These are phyloP conservation scores for Bombus impatiens DNA, from an alignment of 1,140 invertebrate species.

Conservation along the genomic window DNA sequence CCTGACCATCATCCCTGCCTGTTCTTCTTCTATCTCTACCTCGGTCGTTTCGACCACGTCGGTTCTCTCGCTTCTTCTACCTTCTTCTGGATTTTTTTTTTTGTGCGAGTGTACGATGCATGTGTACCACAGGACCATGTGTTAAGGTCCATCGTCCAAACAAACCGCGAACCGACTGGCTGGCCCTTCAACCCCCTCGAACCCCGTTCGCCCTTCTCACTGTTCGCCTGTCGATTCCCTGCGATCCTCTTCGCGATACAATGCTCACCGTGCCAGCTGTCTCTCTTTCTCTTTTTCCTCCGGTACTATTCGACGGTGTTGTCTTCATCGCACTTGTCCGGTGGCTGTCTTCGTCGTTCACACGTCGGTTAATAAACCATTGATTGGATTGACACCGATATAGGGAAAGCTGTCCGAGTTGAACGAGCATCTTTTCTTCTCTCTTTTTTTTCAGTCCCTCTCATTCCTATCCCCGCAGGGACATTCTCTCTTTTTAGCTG, in stretches of 20 bases:
- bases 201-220: constrained; percentile 14
- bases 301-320: constrained; percentile 1
- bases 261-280: neutral
- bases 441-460: constrained; percentile 6
- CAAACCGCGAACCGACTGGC: constrained; percentile 62
- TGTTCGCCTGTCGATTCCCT: constrained; percentile 62
- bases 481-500: constrained; percentile 40
- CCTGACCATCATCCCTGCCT: constrained; percentile 52
- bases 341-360: constrained; percentile 66
- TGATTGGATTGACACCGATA: constrained; percentile 81
- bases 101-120: constrained; percentile 59
- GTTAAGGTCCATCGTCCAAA: constrained; percentile 73
- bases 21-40: constrained; percentile 50
- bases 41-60: constrained; percentile 8
- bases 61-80: constrained; percentile 36
- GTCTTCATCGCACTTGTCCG: constrained; percentile 23
- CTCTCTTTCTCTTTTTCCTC: neutral
- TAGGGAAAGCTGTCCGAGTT: constrained; percentile 64
- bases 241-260: constrained; percentile 61
- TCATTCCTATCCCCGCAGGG: neutral
- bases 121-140: constrained; percentile 72
- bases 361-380: constrained; percentile 79
- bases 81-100: constrained; percentile 6
- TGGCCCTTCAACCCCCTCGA: constrained; percentile 17
- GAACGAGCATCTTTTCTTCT: constrained; percentile 61